These are phyloP conservation scores for Ceyx margarethae DNA, from an alignment of 2,113 vertebrate genomes.

Conservation along the genomic window DNA sequence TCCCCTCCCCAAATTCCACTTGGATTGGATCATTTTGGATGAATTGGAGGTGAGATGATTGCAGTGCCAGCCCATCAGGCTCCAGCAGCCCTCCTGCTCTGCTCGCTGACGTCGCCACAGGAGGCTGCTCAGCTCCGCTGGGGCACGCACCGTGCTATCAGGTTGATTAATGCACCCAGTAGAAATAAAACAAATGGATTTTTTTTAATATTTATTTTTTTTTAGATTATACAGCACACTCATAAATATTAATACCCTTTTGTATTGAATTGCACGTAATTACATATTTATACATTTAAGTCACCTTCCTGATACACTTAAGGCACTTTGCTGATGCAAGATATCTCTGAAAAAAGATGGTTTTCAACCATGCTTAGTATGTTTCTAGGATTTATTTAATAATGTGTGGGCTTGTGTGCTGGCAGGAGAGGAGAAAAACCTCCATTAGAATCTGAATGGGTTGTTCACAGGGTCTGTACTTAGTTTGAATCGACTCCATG, in stretches of 20 bases:
- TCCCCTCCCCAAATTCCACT: neutral
- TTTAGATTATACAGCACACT: slow-evolving; percentile 63
- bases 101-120: neutral
- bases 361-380: slow-evolving; percentile 57
- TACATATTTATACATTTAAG: slow-evolving; percentile 69
- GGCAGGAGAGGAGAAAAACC: slow-evolving; percentile 39
- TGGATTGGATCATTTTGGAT: neutral
- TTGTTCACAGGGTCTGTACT: neutral
- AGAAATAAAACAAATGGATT: slow-evolving; percentile 72
- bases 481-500: neutral
- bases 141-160: neutral
- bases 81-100: slow-evolving; percentile 11
- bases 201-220: neutral
- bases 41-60: neutral
- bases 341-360: slow-evolving; percentile 48
- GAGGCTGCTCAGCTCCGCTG: slow-evolving; percentile 4
- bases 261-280: slow-evolving; percentile 66
- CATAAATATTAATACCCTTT: slow-evolving; percentile 75
- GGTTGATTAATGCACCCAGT: slow-evolving; percentile 68
- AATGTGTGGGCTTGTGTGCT: slow-evolving; percentile 15
- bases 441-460: neutral
- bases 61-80: slow-evolving; percentile 1
- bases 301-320: slow-evolving; percentile 65
- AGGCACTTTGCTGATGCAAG: slow-evolving; percentile 57
- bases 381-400: slow-evolving; percentile 69